Evolutionary conservation across 2,888 invertebrate genomes (phyloP).

Genomic region (Athripsodes cinereus): DNA sequence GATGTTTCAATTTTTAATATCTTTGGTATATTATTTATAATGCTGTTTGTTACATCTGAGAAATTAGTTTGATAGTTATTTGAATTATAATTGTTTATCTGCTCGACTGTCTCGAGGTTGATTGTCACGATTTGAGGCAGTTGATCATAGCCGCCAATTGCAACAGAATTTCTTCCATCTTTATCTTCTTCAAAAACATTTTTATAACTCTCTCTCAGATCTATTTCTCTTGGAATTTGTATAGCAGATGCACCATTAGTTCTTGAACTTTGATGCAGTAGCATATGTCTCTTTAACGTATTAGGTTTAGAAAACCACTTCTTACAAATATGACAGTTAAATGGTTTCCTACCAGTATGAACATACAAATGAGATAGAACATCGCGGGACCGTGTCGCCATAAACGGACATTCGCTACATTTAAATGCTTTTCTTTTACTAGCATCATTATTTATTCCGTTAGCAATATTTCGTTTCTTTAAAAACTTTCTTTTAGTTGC

Average conservation of each 20-base stretch:
- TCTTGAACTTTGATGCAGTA: background rate
- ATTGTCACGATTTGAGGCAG: background rate
- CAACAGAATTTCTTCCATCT: background rate
- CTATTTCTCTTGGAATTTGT: too few species aligned
- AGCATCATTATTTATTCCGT: background rate
- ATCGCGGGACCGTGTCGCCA: background rate
- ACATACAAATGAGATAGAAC: background rate
- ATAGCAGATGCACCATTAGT: too few species aligned
- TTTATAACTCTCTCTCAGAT: too few species aligned
- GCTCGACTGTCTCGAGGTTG: too few species aligned
- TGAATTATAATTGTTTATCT: too few species aligned
- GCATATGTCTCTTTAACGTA: background rate
- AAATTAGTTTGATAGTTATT: background rate
- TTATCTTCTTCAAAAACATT: too few species aligned
- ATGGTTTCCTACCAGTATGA: background rate
- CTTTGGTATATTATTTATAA: background rate
- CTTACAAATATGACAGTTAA: background rate
- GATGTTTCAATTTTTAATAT: background rate
- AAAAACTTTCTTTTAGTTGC: background rate
- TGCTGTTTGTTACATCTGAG: background rate
- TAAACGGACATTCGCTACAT: conserved; percentile 4
- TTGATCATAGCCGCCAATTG: background rate
- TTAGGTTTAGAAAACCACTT: conserved; percentile 1
- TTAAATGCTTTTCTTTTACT: conserved; percentile 1
- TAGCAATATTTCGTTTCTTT: too few species aligned